phyloP scores from a whole-genome alignment of 2,113 vertebrate species.

The Pavo muticus region DNA sequence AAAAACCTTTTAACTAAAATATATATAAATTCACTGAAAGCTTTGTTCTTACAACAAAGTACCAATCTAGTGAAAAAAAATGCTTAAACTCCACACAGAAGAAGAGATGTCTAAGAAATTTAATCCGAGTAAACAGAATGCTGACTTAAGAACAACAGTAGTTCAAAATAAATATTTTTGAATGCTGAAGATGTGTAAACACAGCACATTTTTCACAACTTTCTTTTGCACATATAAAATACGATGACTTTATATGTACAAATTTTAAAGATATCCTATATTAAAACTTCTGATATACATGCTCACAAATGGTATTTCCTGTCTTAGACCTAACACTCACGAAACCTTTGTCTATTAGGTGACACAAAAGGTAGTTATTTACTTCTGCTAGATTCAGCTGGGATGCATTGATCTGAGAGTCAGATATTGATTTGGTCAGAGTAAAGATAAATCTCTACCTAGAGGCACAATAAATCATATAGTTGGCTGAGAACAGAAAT shows the following conservation, averaged over 20 bases:
- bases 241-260: not conserved
- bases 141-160: not conserved
- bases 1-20: not conserved
- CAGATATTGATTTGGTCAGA: slow-evolving; percentile 6
- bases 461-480: slow-evolving; percentile 43
- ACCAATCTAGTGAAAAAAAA: not conserved
- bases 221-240: not conserved
- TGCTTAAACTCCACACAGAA: not conserved
- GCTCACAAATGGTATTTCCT: not conserved
- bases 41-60: not conserved
- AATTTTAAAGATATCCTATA: not conserved
- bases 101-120: not conserved
- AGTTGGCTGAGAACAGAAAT: not conserved
- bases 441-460: slow-evolving; percentile 38
- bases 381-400: slow-evolving; percentile 22
- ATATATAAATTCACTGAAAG: not conserved
- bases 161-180: not conserved
- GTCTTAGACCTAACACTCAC: not conserved
- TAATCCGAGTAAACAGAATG: not conserved
- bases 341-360: slow-evolving; percentile 4
- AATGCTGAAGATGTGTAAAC: not conserved
- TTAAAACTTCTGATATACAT: not conserved
- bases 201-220: not conserved
- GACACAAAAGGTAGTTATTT: slow-evolving; percentile 16
- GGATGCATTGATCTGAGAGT: slow-evolving; percentile 44